phyloP scores from a whole-genome alignment of 2,797 vertebrate species.

The Strix occidentalis region DNA sequence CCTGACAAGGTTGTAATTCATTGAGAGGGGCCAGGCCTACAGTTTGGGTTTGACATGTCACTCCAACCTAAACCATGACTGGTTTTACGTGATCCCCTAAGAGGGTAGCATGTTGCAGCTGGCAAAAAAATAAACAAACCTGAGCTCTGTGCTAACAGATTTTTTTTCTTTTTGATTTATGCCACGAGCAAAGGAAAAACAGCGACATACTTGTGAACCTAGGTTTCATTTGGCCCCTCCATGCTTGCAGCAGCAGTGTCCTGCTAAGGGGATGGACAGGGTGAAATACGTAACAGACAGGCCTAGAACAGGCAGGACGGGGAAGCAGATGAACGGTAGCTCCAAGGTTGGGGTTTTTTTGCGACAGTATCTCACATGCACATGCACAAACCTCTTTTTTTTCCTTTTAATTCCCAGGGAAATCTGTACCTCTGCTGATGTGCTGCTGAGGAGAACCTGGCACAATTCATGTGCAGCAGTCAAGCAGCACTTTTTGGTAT shows the following conservation, averaged over 20 bases:
- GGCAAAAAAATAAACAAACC: constrained; percentile 82
- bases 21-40: constrained; percentile 70
- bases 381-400: rapidly evolving
- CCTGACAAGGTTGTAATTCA: constrained; percentile 82
- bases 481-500: not conserved
- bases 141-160: constrained; percentile 73
- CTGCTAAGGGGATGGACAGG: not conserved
- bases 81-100: constrained; percentile 78
- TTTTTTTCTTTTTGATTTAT: constrained; percentile 62
- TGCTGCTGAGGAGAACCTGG: not conserved
- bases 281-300: not conserved
- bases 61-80: constrained; percentile 75
- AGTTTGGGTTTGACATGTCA: constrained; percentile 66
- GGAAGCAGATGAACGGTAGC: not conserved
- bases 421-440: not conserved
- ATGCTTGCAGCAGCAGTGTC: not conserved
- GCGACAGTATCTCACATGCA: not conserved
- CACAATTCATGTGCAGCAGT: not conserved
- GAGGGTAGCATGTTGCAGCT: constrained; percentile 81
- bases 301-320: not conserved
- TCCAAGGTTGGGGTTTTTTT: not conserved
- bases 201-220: constrained; percentile 66
- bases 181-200: constrained; percentile 75
- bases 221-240: constrained; percentile 57
- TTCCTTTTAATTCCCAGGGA: not conserved